Percentiles rank a stretch among this genome's conserved stretches.
These are phyloP conservation scores for Dicyrtoma fusca DNA, from an alignment of 2,888 invertebrate genomes.

Conservation along the genomic window DNA sequence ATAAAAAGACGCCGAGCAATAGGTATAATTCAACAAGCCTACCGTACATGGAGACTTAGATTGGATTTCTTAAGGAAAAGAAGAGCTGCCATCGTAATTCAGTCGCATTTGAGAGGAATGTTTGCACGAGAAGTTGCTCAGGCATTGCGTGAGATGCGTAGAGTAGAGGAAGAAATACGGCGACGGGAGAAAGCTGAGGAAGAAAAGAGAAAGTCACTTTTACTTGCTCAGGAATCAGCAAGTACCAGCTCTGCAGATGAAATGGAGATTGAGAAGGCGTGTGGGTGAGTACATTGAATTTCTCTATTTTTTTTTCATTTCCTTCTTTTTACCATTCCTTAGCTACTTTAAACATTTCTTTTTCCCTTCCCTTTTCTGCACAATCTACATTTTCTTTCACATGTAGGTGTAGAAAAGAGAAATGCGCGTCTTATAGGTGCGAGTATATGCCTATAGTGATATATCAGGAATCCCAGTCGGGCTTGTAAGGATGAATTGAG, in stretches of 20 bases:
- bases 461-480: background rate
- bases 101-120: conserved; percentile 82
- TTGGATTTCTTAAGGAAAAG: conserved; percentile 78
- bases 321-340: background rate
- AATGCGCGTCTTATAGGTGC: background rate
- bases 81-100: conserved; percentile 83
- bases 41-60: conserved; percentile 81
- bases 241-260: conserved; percentile 30
- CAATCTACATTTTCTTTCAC: background rate
- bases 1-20: conserved; percentile 69
- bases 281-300: conserved; percentile 32
- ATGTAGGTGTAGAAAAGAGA: background rate
- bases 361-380: background rate
- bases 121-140: conserved; percentile 86
- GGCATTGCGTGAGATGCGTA: conserved; percentile 81
- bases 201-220: conserved; percentile 64
- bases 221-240: conserved; percentile 24
- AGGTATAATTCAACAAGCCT: conserved; percentile 78
- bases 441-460: too few relatives aligned
- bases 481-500: background rate
- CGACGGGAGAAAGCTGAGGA: conserved; percentile 75
- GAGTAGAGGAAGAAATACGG: conserved; percentile 83
- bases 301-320: conserved; percentile 3
- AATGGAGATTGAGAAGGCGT: conserved; percentile 36
- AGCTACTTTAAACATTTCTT: background rate